Percentiles rank a stretch among this genome's conserved stretches.
Conservation (phyloP, 2,888 invertebrate species). For the Lycocerus yunnanus region DNA sequence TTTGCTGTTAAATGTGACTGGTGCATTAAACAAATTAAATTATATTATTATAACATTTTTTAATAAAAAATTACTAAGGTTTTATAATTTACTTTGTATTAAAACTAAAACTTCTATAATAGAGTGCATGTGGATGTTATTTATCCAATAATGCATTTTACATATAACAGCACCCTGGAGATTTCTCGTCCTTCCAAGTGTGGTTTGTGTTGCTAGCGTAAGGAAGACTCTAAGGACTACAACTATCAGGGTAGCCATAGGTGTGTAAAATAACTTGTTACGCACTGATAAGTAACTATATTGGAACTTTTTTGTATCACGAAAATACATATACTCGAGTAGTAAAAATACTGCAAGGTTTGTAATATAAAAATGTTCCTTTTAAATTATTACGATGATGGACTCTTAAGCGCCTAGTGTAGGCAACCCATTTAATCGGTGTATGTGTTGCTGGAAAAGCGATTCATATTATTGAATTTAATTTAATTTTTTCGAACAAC, state of each 20-base stretch:
- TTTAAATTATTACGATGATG: background rate
- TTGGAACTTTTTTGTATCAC: slow-evolving; percentile 10
- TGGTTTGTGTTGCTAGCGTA: slow-evolving; percentile 35
- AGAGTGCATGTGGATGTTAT: slow-evolving; percentile 10
- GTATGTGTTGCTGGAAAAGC: background rate
- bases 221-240: slow-evolving; percentile 46
- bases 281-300: slow-evolving; percentile 44
- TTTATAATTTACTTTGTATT: background rate
- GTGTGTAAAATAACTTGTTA: slow-evolving; percentile 58
- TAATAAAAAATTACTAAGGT: too few species aligned
- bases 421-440: slow-evolving; percentile 9
- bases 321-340: background rate
- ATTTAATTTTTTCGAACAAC: background rate
- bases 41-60: too few species aligned
- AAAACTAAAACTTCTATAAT: background rate
- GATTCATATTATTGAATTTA: background rate
- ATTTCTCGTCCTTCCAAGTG: slow-evolving; percentile 38
- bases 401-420: background rate
- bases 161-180: slow-evolving; percentile 47
- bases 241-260: slow-evolving; percentile 55
- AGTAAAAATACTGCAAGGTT: background rate
- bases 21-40: too few species aligned
- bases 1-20: too few species aligned
- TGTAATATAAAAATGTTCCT: background rate
- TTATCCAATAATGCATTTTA: slow-evolving; percentile 46